Base-by-base conservation (phyloP, 2,797 vertebrate genomes). In the Megalops cyprinoides region DNA sequence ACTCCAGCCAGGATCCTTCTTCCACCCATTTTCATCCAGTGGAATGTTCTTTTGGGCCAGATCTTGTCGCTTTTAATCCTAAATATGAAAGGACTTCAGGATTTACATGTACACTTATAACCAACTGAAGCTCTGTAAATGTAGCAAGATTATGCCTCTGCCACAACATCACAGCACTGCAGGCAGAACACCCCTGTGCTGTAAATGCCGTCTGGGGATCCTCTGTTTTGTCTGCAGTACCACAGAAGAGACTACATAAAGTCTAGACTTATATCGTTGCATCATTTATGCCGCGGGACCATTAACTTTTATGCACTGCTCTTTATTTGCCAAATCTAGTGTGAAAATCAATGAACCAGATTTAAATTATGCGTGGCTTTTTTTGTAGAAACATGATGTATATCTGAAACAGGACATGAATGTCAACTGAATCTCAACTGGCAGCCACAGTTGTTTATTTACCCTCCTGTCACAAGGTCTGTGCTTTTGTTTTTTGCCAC, bases 291-390 rank as follows among this genome's bases (percentile, higher is more conserved):
- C 75, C 84, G 85, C 69, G 83, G 49, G 85, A 25, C 28, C 82
- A 84, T 84, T 90, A 88, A 91, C 87, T 91, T 90, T 90, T 89
- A 74, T 81, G 85, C 81, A 81, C 86, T 89, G 91, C 90, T 89
- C n/a, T n/a, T n/a, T n/a, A n/a, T n/a, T n/a, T n/a, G n/a, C n/a
- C n/a, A n/a, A n/a, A n/a, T n/a, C n/a, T n/a, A n/a, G n/a, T n/a
- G 82, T 58, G 84, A 84, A 90, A 91, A 90, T 86, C 77, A 88
- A 89, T 56, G 0, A 0, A 89, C 86, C 79, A 84, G 86, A 85
- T 81, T 83, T 83, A 90, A 89, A 92, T 75, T n/a, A n/a, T n/a
- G n/a, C n/a, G n/a, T n/a, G n/a, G n/a, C n/a, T n/a, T n/a, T n/a
- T n/a, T n/a, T 78, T 78, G 34, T 76, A 80, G 71, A 55, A 79